Evolutionary conservation across 2,888 invertebrate species (phyloP), one percentile per base, ranked within the genome.

Genomic region (Stramonita haemastoma): DNA sequence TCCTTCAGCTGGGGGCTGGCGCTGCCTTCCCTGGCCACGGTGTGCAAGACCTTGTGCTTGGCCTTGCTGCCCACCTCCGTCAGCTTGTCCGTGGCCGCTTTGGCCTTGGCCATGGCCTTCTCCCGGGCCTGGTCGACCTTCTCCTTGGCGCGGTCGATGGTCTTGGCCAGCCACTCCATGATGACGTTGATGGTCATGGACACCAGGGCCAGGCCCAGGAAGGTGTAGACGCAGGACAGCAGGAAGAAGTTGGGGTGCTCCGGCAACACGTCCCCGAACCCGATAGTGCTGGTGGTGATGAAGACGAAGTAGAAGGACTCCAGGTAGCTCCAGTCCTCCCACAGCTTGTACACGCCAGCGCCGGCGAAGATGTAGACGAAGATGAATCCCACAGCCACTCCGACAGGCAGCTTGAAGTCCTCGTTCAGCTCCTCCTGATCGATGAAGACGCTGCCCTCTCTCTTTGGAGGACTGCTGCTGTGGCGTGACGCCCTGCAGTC

Each of bases 131-230:
- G 86, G 57, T 93, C 92, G 90, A 95, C 93, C 81, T 92, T 93
- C 17, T 92, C 92, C 91, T 93, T 93, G 17, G 94, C 94, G 89
- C 91, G 93, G 77, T 91, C 91, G 29, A 94, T 93, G 46, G 93
- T 94, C 22, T 91, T 90, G n/a, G 92, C 90, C 88, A 94, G 92
- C 88, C 93, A 93, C 86, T 94, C 95, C 90, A 95, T 94, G 0
- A 99, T 98, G 29, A 99, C 98, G 95, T 99, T 99, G 94, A 99
- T 98, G 96, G 98, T 98, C 99, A 99, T 99, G 92, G 99, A 98
- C 87, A 99, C 99, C 34, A 99, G 97, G 0, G 99, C 98, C 90
- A 99, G 96, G 15, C 99, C 99, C 94, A 99, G 98, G 36, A 99
- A 97, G 90, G 99, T 96, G 95, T 99, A 99, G 86, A 99, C 97